A percentile compares a stretch with the other conserved stretches of the same genome.
phyloP scores from a whole-genome alignment of 2,797 vertebrate species.

The Orestias chungarensis region DNA sequence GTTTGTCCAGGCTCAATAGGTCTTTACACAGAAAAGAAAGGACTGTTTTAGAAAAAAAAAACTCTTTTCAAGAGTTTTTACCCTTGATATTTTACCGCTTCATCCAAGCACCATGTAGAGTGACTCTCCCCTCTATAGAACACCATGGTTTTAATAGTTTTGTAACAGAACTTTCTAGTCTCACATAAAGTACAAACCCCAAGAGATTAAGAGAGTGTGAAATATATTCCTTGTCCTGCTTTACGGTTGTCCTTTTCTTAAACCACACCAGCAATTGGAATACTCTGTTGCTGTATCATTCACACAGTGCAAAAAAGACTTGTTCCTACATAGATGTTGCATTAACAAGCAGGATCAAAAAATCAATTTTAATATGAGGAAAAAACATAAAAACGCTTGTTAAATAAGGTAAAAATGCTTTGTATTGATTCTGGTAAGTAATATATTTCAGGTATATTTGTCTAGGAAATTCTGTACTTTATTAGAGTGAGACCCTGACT shows the following conservation, averaged over 20 bases:
- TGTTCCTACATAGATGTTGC: neutral
- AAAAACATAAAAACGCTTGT: neutral
- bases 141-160: constrained; percentile 24
- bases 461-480: constrained; percentile 26
- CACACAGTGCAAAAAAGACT: neutral
- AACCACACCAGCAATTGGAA: constrained; percentile 4
- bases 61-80: constrained; percentile 40
- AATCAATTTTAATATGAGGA: neutral
- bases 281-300: constrained; percentile 10
- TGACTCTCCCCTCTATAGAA: constrained; percentile 22
- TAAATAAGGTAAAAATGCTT: neutral
- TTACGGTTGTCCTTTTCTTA: constrained; percentile 17
- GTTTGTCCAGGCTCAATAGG: constrained; percentile 22
- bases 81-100: constrained; percentile 56
- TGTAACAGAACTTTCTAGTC: constrained; percentile 23
- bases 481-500: constrained; percentile 23
- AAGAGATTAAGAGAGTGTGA: constrained; percentile 16
- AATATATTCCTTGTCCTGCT: constrained; percentile 9
- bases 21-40: constrained; percentile 31
- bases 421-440: constrained; percentile 19
- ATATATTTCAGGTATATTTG: constrained; percentile 19
- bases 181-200: constrained; percentile 37
- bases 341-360: neutral
- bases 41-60: constrained; percentile 58
- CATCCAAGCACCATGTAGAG: constrained; percentile 8